Conservation (phyloP, 2,113 vertebrate genomes). For the Sinocyclocheilus maitianheensis region DNA sequence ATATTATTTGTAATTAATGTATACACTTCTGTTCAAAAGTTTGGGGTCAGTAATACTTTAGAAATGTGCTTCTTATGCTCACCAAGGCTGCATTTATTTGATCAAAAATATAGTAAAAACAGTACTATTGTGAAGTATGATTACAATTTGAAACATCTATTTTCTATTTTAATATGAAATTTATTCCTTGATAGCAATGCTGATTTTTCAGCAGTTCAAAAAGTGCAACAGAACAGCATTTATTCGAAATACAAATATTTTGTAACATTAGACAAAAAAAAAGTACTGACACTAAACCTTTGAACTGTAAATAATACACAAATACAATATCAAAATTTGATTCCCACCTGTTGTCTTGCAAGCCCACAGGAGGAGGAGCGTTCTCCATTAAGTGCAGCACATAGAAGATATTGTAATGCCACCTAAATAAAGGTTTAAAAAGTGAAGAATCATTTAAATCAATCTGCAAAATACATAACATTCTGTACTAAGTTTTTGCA, state of each 20-base stretch:
- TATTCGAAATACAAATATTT: too few relatives aligned
- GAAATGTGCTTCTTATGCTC: not conserved
- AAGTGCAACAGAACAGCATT: too few relatives aligned
- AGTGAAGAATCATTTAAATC: not conserved
- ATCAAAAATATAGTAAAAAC: too few relatives aligned
- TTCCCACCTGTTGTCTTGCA: slow-evolving; percentile 58
- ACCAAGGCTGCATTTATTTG: not conserved
- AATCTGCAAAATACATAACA: not conserved
- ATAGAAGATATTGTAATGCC: slow-evolving; percentile 92
- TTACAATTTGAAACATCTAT: too few relatives aligned
- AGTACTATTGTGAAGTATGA: too few relatives aligned
- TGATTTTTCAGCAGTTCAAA: too few relatives aligned
- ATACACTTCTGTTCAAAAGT: not conserved
- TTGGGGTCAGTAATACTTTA: too few relatives aligned
- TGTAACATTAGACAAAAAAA: too few relatives aligned
- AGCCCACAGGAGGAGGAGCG: slow-evolving; percentile 45
- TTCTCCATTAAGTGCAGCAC: slow-evolving; percentile 88
- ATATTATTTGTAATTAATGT: not conserved
- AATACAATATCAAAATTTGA: not conserved
- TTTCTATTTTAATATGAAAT: too few relatives aligned
- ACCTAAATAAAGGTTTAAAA: slow-evolving; percentile 62
- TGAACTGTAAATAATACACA: not conserved
- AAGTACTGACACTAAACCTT: not conserved
- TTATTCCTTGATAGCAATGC: too few relatives aligned
- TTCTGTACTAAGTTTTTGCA: not conserved